phyloP scores from a whole-genome alignment of 2,888 invertebrate genomes.

The Drosophila anomalipes region DNA sequence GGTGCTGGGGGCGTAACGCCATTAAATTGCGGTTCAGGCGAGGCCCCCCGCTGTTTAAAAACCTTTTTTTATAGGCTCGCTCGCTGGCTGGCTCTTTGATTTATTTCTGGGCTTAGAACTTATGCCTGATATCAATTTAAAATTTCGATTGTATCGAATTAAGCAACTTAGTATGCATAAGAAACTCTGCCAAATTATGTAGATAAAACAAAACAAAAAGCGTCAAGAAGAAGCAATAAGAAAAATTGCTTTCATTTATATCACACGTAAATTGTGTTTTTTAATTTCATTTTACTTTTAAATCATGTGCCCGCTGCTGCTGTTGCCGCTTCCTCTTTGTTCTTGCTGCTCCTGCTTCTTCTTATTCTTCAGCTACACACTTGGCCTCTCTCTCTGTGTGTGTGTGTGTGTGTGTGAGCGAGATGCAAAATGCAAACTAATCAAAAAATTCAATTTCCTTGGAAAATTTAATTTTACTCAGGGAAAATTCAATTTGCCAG shows the following conservation, averaged over 20 bases:
- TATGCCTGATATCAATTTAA: constrained; percentile 46
- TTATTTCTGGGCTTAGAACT: constrained; percentile 50
- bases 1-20: constrained; percentile 76
- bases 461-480: constrained; percentile 81
- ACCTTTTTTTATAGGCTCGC: constrained; percentile 35
- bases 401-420: constrained; percentile 60
- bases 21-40: constrained; percentile 67
- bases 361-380: constrained; percentile 10
- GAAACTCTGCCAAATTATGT: constrained; percentile 31
- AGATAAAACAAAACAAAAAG: constrained; percentile 16
- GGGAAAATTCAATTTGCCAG: constrained; percentile 78
- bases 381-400: constrained; percentile 10
- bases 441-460: constrained; percentile 83
- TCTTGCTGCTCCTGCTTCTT: constrained; percentile 36
- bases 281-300: constrained; percentile 81
- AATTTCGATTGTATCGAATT: constrained; percentile 46
- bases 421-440: constrained; percentile 84
- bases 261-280: constrained; percentile 55
- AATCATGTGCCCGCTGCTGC: constrained; percentile 60
- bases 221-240: constrained; percentile 3
- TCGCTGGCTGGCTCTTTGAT: constrained; percentile 50
- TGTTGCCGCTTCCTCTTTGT: constrained; percentile 35
- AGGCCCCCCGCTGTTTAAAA: constrained; percentile 33
- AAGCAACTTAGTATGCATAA: constrained; percentile 40
- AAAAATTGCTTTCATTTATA: constrained; percentile 55